phyloP scores from a whole-genome alignment of 2,888 invertebrate species.

The Drosophila robusta region DNA sequence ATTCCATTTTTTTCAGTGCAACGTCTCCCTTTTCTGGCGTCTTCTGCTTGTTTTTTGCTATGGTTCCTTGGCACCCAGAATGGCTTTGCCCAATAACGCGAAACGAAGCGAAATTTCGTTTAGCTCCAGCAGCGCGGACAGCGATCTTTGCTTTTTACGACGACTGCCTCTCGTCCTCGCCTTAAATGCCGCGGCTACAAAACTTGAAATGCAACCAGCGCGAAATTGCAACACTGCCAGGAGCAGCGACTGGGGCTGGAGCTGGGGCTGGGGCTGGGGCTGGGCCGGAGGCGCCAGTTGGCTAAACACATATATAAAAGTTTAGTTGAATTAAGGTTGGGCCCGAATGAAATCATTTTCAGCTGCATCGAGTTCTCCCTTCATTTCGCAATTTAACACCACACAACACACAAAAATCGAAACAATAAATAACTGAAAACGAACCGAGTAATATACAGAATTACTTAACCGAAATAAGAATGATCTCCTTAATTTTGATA shows the following conservation, averaged over 20 bases:
- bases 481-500: too few species aligned
- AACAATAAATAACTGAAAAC: background rate
- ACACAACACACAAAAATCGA: conserved; percentile 4
- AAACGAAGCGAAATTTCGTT: conserved; percentile 63
- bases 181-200: conserved; percentile 61
- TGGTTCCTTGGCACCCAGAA: conserved; percentile 67
- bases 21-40: conserved; percentile 16
- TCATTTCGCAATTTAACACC: conserved; percentile 23
- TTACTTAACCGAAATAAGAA: background rate
- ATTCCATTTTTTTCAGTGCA: conserved; percentile 56
- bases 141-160: conserved; percentile 77
- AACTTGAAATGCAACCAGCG: conserved; percentile 77
- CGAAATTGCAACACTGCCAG: conserved; percentile 68
- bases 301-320: conserved; percentile 78
- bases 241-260: conserved; percentile 13
- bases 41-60: conserved; percentile 33
- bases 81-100: conserved; percentile 73
- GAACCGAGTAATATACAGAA: background rate
- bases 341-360: conserved; percentile 70
- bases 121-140: conserved; percentile 73
- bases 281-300: conserved; percentile 66
- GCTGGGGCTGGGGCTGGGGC: conserved; percentile 1
- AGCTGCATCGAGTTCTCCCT: conserved; percentile 41
- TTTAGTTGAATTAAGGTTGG: conserved; percentile 76
- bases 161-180: conserved; percentile 28